A percentile compares a stretch with the other conserved stretches of the same genome.
phyloP scores from a whole-genome alignment of 2,113 vertebrate genomes.

The Perca schrenkii region DNA sequence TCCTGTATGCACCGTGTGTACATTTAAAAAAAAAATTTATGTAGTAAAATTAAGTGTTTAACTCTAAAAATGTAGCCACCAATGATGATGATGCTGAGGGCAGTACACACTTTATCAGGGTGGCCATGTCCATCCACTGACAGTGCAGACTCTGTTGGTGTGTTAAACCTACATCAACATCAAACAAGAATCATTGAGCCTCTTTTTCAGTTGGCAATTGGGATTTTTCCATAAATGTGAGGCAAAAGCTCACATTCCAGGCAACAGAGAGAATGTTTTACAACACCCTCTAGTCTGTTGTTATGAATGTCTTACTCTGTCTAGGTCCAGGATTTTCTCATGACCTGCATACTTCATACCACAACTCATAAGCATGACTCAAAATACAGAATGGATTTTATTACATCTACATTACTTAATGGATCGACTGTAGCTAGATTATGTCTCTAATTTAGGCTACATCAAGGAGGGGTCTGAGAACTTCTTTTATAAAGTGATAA shows the following conservation, averaged over 20 bases:
- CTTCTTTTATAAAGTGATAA: background rate
- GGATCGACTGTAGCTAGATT: background rate
- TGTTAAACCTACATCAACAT: background rate
- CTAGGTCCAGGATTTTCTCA: conserved; percentile 5
- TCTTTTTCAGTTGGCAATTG: background rate
- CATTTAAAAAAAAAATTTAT: no score
- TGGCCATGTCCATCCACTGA: background rate
- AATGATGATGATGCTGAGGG: no score
- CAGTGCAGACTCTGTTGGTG: background rate
- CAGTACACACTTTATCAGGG: no score
- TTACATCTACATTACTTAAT: background rate
- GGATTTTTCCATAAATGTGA: background rate
- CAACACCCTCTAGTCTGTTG: conserved; percentile 17
- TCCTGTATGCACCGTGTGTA: no score
- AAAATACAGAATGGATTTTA: conserved; percentile 5
- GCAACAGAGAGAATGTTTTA: background rate
- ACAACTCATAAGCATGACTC: conserved; percentile 7
- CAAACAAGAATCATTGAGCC: background rate
- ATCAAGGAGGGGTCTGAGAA: background rate
- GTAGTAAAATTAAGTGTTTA: no score
- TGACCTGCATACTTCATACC: conserved; percentile 10
- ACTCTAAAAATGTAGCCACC: no score
- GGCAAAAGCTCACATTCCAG: background rate
- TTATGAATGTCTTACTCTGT: background rate
- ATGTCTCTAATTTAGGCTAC: background rate